Conservation (phyloP, 2,797 vertebrate species). For the Syndactyla subalaris region DNA sequence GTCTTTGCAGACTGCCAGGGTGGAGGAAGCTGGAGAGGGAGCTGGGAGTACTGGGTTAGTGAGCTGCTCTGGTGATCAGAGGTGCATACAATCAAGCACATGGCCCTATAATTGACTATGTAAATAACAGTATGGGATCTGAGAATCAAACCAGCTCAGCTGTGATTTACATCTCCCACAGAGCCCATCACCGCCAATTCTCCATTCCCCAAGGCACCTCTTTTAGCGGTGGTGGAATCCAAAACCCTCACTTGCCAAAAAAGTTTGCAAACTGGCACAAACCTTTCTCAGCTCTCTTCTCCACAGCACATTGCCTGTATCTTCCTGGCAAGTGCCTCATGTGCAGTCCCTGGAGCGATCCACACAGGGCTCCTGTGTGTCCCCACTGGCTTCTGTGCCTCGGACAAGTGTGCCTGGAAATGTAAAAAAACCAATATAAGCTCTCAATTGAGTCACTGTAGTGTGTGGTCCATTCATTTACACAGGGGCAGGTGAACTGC, state of each 20-base stretch:
- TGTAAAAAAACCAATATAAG: accelerated
- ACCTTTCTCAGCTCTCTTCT: neutral
- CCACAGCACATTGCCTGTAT: neutral
- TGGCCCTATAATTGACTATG: neutral
- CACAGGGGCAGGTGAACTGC: neutral
- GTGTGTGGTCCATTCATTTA: neutral
- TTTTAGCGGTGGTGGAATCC: neutral
- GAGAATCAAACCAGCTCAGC: neutral
- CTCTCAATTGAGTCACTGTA: neutral
- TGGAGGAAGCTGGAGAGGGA: neutral
- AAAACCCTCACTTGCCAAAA: neutral
- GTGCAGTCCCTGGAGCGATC: neutral
- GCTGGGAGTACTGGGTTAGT: neutral
- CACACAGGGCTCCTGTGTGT: neutral
- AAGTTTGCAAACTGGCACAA: conserved; percentile 21
- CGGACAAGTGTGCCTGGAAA: neutral
- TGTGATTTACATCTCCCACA: neutral
- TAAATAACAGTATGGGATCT: neutral
- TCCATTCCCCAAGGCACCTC: accelerated
- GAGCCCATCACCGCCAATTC: neutral
- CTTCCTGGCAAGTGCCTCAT: neutral
- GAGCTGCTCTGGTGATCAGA: neutral
- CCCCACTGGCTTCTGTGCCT: neutral
- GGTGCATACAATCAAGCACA: neutral
- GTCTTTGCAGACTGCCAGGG: neutral